phyloP scores from a whole-genome alignment of 1,140 invertebrate genomes.

The Campodea augens region DNA sequence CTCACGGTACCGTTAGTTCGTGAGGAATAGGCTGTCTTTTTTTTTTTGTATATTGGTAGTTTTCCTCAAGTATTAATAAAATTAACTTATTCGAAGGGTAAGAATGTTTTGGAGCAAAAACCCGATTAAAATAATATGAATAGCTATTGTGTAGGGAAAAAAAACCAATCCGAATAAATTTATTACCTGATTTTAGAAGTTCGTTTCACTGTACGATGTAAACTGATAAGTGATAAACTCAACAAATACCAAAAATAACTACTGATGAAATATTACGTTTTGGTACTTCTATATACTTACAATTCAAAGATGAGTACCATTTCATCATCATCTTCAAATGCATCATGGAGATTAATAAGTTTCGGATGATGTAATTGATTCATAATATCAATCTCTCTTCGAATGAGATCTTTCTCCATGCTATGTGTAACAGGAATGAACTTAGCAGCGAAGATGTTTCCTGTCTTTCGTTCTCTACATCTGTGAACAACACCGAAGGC shows the following conservation, averaged over 20 bases:
- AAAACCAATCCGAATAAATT: no score
- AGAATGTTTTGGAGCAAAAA: no score
- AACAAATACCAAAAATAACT: constrained; percentile 1
- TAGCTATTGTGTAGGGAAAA: no score
- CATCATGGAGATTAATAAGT: constrained; percentile 93
- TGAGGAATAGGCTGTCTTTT: no score
- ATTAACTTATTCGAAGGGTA: no score
- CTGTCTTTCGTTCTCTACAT: constrained; percentile 85
- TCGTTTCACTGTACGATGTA: background rate
- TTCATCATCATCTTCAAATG: constrained; percentile 97
- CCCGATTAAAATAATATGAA: no score
- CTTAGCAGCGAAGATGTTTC: constrained; percentile 95
- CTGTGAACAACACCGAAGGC: constrained; percentile 98
- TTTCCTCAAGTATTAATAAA: no score
- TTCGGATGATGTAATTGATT: constrained; percentile 95
- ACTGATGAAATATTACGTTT: background rate
- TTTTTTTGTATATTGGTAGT: no score
- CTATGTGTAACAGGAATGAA: constrained; percentile 92
- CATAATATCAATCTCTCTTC: constrained; percentile 98
- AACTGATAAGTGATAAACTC: background rate
- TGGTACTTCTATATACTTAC: constrained; percentile 45
- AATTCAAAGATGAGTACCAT: constrained; percentile 99
- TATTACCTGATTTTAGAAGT: no score
- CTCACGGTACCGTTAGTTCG: no score
- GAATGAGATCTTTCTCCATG: constrained; percentile 90